Conservation (phyloP, 1,140 invertebrate genomes). For the Drosophila miranda region DNA sequence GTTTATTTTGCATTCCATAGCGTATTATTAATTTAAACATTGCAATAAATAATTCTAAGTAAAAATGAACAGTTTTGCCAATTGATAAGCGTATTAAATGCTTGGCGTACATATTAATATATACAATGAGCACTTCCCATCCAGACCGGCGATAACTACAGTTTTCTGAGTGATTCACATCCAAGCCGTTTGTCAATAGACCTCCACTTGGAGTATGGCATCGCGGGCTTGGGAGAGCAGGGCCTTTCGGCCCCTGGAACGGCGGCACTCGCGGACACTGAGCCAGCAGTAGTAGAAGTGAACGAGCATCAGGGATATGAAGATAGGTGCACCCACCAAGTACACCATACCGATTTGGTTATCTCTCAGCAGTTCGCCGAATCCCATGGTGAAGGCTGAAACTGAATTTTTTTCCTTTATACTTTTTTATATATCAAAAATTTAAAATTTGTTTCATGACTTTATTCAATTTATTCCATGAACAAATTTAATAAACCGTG, state of each 20-base stretch:
- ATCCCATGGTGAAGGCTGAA: no score
- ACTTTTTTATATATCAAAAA: no score
- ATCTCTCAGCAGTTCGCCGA: not conserved
- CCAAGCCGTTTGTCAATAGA: conserved; percentile 13
- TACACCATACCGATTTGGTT: not conserved
- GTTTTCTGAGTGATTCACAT: conserved; percentile 5
- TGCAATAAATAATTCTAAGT: no score
- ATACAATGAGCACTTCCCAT: not conserved
- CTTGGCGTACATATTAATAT: no score
- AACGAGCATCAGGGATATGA: not conserved
- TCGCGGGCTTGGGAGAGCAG: not conserved
- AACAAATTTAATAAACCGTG: no score
- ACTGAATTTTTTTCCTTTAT: not conserved
- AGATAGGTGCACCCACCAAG: conserved; percentile 8
- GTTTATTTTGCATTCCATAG: no score
- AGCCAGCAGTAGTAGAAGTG: conserved; percentile 28
- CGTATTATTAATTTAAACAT: no score
- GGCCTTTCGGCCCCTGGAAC: not conserved
- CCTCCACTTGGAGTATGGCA: not conserved
- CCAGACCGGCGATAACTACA: not conserved
- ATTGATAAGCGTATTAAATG: no score
- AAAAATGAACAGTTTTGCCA: no score
- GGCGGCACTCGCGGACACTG: conserved; percentile 30
- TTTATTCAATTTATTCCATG: no score
- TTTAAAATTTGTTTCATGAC: no score